These are phyloP conservation scores for Tipula unca DNA, from an alignment of 2,888 invertebrate species.

Conservation along the genomic window DNA sequence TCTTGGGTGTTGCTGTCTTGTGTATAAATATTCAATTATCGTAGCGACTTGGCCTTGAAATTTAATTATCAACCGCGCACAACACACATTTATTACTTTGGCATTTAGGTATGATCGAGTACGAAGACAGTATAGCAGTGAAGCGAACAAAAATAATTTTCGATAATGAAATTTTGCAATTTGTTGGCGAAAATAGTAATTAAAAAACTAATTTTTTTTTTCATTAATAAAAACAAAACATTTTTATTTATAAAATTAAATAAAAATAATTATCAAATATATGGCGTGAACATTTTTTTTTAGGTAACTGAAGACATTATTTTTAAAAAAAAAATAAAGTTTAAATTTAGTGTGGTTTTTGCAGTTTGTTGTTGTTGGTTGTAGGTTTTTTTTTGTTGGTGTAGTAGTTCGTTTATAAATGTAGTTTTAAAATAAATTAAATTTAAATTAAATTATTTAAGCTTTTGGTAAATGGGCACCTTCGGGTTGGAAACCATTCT, in stretches of 20 bases:
- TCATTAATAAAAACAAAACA: neutral
- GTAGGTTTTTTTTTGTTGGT: neutral
- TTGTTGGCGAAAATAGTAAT: neutral
- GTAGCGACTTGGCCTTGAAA: neutral
- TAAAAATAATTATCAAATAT: neutral
- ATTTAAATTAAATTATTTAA: conserved; percentile 25
- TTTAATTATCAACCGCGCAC: neutral
- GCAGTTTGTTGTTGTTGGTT: neutral
- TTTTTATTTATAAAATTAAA: conserved; percentile 14
- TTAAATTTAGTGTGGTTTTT: neutral
- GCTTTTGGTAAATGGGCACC: conserved; percentile 44
- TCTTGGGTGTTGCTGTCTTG: neutral
- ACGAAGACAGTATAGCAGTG: neutral
- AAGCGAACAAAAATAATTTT: neutral
- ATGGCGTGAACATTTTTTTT: neutral
- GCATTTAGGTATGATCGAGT: neutral
- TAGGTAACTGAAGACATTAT: neutral
- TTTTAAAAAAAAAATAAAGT: neutral
- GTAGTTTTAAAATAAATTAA: conserved; percentile 1
- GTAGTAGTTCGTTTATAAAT: neutral
- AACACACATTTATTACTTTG: neutral
- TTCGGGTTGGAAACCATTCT: conserved; percentile 43
- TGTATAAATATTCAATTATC: neutral
- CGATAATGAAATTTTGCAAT: neutral
- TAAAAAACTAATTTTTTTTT: neutral